phyloP scores from a whole-genome alignment of 2,113 vertebrate species.

The Festucalex cinctus region DNA sequence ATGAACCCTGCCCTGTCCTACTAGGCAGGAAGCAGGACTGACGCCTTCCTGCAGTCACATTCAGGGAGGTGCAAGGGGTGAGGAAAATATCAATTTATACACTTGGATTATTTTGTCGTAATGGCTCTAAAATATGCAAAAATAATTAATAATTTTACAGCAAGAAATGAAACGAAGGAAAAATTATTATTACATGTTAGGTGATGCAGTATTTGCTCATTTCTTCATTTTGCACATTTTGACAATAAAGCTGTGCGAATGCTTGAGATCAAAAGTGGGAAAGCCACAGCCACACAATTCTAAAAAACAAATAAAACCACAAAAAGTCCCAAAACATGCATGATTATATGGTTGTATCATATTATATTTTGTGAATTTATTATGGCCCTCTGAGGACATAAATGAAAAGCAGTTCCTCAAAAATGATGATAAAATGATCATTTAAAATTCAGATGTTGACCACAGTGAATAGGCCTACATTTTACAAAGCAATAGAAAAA shows the following conservation, averaged over 20 bases:
- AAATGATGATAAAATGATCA: background rate
- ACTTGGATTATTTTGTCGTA: background rate
- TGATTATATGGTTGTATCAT: background rate
- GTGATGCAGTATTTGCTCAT: no score
- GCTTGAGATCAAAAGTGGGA: no score
- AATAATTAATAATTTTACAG: background rate
- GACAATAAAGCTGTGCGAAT: background rate
- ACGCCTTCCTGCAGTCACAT: constrained; percentile 5
- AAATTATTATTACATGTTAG: no score
- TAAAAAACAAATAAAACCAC: background rate
- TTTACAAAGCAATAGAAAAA: background rate
- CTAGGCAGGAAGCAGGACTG: constrained; percentile 36
- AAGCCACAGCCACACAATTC: no score
- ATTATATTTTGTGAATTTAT: no score
- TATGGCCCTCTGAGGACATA: no score
- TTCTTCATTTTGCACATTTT: no score
- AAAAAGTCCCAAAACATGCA: background rate
- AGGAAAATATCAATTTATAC: background rate
- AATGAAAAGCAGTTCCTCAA: no score
- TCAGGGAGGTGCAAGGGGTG: background rate
- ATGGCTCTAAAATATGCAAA: background rate
- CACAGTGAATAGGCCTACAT: no score
- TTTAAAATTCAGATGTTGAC: background rate
- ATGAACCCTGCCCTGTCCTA: constrained; percentile 48
- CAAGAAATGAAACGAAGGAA: no score